These are phyloP conservation scores for Dendrolimus houi DNA, from an alignment of 2,888 invertebrate species.

Conservation along the genomic window DNA sequence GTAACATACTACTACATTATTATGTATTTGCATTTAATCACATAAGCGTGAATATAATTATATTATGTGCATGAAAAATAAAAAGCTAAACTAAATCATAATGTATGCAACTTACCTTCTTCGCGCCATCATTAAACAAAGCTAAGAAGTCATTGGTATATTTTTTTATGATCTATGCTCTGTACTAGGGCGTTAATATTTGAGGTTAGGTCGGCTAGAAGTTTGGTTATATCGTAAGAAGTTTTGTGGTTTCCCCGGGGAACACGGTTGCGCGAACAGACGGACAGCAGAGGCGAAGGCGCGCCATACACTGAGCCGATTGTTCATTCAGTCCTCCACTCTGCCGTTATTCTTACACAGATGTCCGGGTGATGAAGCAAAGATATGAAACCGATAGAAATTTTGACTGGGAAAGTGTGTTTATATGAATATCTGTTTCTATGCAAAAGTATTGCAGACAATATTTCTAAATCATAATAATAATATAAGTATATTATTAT, in stretches of 20 bases:
- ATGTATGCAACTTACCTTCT: not conserved
- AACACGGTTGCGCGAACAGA: constrained; percentile 30
- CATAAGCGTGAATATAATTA: too few species aligned
- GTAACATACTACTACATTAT: too few species aligned
- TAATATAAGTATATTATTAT: too few species aligned
- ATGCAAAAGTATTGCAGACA: too few species aligned
- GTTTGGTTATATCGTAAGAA: constrained; percentile 39
- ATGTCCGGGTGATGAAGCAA: constrained; percentile 50
- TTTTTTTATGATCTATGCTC: constrained; percentile 1
- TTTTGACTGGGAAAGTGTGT: not conserved
- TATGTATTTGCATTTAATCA: too few species aligned
- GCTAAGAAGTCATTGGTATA: constrained; percentile 1
- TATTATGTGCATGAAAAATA: too few species aligned
- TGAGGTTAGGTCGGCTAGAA: constrained; percentile 6
- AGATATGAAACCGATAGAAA: constrained; percentile 35
- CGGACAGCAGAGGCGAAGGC: constrained; percentile 43
- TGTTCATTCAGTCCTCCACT: constrained; percentile 62
- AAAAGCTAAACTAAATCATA: not conserved
- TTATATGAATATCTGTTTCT: too few species aligned
- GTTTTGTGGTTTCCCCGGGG: constrained; percentile 37
- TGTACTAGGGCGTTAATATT: constrained; percentile 1
- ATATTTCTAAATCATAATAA: too few species aligned
- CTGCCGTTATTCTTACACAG: constrained; percentile 70
- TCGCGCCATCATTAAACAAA: not conserved
- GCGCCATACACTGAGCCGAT: constrained; percentile 65